These are phyloP conservation scores for Panopea generosa DNA, from an alignment of 2,888 invertebrate species.

Conservation along the genomic window DNA sequence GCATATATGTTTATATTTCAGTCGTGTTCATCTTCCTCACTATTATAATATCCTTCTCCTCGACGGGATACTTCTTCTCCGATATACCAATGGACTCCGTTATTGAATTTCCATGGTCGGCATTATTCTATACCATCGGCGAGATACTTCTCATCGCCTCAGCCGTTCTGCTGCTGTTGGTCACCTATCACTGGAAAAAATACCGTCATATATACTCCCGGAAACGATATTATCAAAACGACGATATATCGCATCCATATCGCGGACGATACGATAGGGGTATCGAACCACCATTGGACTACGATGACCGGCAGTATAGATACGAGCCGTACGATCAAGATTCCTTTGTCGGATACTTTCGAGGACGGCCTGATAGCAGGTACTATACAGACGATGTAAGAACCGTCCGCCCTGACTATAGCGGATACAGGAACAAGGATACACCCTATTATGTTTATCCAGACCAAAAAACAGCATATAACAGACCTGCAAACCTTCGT, in stretches of 20 bases:
- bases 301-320: slow-evolving; percentile 18
- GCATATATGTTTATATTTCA: too few species aligned
- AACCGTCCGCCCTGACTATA: background rate
- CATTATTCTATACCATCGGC: slow-evolving; percentile 38
- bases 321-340: slow-evolving; percentile 31
- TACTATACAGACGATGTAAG: too few species aligned
- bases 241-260: background rate
- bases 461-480: background rate
- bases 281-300: slow-evolving; percentile 45
- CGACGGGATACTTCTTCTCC: slow-evolving; percentile 40
- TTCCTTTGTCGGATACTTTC: slow-evolving; percentile 30
- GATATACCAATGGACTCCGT: slow-evolving; percentile 31
- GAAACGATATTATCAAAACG: slow-evolving; percentile 24
- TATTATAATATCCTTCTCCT: slow-evolving; percentile 26
- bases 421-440: slow-evolving; percentile 21
- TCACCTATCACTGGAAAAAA: slow-evolving; percentile 31
- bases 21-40: slow-evolving; percentile 38
- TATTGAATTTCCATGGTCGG: slow-evolving; percentile 57
- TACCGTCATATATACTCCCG: slow-evolving; percentile 40
- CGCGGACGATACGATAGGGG: background rate
- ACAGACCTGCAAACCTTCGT: background rate
- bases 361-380: slow-evolving; percentile 15
- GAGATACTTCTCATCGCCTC: slow-evolving; percentile 32
- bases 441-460: slow-evolving; percentile 26
- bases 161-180: slow-evolving; percentile 31